Evolutionary conservation across 2,888 invertebrate genomes (phyloP).

Genomic region (Nycteola revayana): DNA sequence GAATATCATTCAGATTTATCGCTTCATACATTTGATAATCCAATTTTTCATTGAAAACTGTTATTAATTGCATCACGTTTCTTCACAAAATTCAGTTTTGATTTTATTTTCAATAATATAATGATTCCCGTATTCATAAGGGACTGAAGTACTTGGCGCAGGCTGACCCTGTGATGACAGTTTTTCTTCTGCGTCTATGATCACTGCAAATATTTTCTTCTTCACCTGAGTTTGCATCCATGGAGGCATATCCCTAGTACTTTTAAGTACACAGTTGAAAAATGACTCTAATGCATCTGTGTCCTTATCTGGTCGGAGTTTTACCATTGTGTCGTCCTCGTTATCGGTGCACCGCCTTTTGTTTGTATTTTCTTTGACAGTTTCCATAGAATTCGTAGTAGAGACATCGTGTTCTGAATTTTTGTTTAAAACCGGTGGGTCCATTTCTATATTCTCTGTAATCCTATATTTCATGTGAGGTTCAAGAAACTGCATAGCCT

Average conservation of each 20-base stretch:
- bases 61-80: slow-evolving; percentile 21
- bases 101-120: slow-evolving; percentile 49
- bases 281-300: slow-evolving; percentile 64
- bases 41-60: no score
- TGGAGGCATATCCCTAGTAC: slow-evolving; percentile 65
- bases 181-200: slow-evolving; percentile 68
- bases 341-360: slow-evolving; percentile 47
- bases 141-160: slow-evolving; percentile 15
- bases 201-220: slow-evolving; percentile 70
- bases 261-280: slow-evolving; percentile 64
- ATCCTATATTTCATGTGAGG: slow-evolving; percentile 75
- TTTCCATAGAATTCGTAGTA: slow-evolving; percentile 43
- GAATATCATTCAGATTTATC: no score
- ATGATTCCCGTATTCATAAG: slow-evolving; percentile 17
- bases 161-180: slow-evolving; percentile 43
- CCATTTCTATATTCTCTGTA: slow-evolving; percentile 69
- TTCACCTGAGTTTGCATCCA: slow-evolving; percentile 77
- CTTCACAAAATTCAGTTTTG: slow-evolving; percentile 57
- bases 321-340: slow-evolving; percentile 16
- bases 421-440: slow-evolving; percentile 36
- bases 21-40: no score
- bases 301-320: slow-evolving; percentile 31
- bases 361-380: slow-evolving; percentile 25
- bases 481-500: slow-evolving; percentile 72
- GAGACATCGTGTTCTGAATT: slow-evolving; percentile 54